Evolutionary conservation across 92 coral and sea anemone species (phyloP), one percentile per base, ranked within the genome.

Genomic region (Umimayanthus chanpuru): DNA sequence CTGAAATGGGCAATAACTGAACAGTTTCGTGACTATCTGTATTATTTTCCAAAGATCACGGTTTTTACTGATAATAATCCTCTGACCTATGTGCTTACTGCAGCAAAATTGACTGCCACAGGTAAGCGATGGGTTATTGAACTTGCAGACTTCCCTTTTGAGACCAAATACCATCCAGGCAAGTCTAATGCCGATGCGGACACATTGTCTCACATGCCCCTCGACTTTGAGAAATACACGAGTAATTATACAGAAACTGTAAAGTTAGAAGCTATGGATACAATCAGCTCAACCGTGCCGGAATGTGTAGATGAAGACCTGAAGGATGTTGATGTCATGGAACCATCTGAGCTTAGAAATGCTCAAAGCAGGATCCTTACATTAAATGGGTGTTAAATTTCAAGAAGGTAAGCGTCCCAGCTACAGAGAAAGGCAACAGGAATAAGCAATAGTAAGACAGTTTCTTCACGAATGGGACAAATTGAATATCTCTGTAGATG

Each of bases 1-100:
- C 79, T 91, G 10, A 90, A 90, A 81, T 90, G 93, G 90, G 90
- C 93, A 23, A 82, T 88, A 23, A 91, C 93, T 43, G 91, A 91
- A 55, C n/a, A n/a, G n/a, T n/a, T n/a, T n/a, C n/a, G n/a, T n/a
- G n/a, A n/a, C n/a, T n/a, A n/a, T n/a, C n/a, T n/a, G n/a, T n/a
- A n/a, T n/a, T n/a, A n/a, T n/a, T n/a, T n/a, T n/a, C n/a, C n/a
- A n/a, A n/a, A n/a, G n/a, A n/a, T n/a, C n/a, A n/a, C n/a, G n/a
- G n/a, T n/a, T n/a, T n/a, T n/a, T n/a, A n/a, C n/a, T n/a, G n/a
- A n/a, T n/a, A n/a, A n/a, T n/a, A n/a, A n/a, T n/a, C n/a, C n/a
- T 91, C 26, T 87, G 78, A 90, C 93, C 12, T 91, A 88, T 76
- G 77, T 85, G 36, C 81, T 91, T 38, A 91, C 91, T 43, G 39